Evolutionary conservation across 1,140 invertebrate species (phyloP).

Genomic region (Orius insidiosus): DNA sequence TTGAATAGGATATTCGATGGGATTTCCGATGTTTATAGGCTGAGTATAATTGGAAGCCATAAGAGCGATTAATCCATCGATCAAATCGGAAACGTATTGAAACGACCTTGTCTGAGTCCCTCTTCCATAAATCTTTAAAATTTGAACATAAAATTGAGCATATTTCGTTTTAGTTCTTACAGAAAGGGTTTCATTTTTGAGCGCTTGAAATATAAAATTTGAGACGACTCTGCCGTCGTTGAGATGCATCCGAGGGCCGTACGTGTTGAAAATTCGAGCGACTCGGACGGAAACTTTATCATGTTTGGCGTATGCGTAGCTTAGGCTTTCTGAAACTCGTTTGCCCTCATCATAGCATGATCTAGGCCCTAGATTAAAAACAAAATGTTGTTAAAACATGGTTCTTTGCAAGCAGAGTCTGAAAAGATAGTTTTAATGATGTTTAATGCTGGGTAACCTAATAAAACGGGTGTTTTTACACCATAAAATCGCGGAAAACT

Average conservation of each 20-base stretch:
- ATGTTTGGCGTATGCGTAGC: conserved; percentile 93
- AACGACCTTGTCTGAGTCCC: conserved; percentile 95
- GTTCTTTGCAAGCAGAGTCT: too few relatives aligned
- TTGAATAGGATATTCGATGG: conserved; percentile 91
- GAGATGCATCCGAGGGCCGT: conserved; percentile 97
- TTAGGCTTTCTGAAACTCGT: conserved; percentile 87
- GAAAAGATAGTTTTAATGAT: too few relatives aligned
- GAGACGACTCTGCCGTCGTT: conserved; percentile 97
- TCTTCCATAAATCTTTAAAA: conserved; percentile 74
- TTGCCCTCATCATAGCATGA: conserved; percentile 99
- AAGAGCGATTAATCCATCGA: too few relatives aligned
- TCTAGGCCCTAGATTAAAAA: conserved; percentile 52
- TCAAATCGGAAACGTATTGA: conserved; percentile 94
- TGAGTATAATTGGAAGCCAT: conserved; percentile 89
- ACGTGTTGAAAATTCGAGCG: conserved; percentile 97
- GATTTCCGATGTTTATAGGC: conserved; percentile 96
- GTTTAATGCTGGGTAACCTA: too few relatives aligned
- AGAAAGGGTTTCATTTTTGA: too few relatives aligned
- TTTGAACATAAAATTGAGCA: too few relatives aligned
- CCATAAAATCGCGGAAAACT: too few relatives aligned
- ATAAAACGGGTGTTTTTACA: too few relatives aligned
- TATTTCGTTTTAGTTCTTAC: too few relatives aligned
- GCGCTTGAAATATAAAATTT: conserved; percentile 94
- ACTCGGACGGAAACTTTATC: conserved; percentile 89
- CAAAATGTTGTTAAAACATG: too few relatives aligned